Conservation (phyloP, 1,140 invertebrate species). For the Sesamia nonagrioides region DNA sequence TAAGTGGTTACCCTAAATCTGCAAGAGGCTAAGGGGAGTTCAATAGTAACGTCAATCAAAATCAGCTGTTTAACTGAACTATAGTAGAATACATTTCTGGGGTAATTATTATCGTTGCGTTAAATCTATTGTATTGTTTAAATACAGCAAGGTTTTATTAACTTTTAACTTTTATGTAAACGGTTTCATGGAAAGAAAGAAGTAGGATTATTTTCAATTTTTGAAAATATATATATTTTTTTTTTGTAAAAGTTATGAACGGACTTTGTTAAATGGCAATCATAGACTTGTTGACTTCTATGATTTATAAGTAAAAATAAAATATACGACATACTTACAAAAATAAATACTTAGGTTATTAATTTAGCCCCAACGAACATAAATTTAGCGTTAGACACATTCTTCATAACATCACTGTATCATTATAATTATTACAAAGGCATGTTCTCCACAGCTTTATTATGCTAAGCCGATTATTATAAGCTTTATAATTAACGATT, state of each 20-base stretch:
- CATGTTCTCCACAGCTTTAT: conserved; percentile 28
- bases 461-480: conserved; percentile 27
- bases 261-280: too few relatives aligned
- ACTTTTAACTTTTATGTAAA: too few relatives aligned
- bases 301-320: too few relatives aligned
- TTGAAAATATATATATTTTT: neutral
- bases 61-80: neutral
- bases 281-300: too few relatives aligned
- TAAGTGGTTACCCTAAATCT: neutral
- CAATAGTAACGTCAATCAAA: neutral
- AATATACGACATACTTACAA: too few relatives aligned
- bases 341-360: neutral
- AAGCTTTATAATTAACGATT: conserved; percentile 42
- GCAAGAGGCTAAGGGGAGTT: neutral
- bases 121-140: too few relatives aligned
- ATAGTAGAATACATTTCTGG: too few relatives aligned
- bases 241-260: too few relatives aligned
- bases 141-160: too few relatives aligned
- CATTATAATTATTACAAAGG: conserved; percentile 36
- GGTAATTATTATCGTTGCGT: too few relatives aligned
- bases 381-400: neutral
- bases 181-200: too few relatives aligned
- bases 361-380: neutral
- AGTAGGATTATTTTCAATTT: too few relatives aligned
- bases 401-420: neutral